phyloP scores from a whole-genome alignment of 2,888 invertebrate genomes.

The Panopea generosa region DNA sequence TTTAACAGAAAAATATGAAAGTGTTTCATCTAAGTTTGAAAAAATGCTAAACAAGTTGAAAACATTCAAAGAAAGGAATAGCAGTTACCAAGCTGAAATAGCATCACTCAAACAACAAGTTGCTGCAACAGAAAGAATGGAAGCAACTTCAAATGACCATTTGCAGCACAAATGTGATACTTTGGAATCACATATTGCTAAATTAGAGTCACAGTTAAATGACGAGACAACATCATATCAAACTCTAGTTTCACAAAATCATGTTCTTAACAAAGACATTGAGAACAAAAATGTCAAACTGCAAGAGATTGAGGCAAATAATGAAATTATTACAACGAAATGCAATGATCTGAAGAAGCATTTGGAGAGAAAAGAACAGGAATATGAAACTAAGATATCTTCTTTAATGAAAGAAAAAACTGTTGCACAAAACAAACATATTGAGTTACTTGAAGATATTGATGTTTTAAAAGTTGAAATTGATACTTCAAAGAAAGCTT shows the following conservation, averaged over 20 bases:
- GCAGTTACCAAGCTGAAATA: constrained; percentile 64
- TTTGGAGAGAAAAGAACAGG: constrained; percentile 47
- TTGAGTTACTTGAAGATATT: constrained; percentile 51
- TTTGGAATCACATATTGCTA: constrained; percentile 21
- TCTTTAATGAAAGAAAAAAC: constrained; percentile 16
- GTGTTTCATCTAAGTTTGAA: constrained; percentile 49
- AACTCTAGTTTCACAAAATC: background rate
- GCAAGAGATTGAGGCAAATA: constrained; percentile 56
- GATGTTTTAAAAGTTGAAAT: constrained; percentile 27
- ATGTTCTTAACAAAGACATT: background rate
- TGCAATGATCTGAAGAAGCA: constrained; percentile 35
- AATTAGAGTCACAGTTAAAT: background rate
- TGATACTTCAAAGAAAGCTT: background rate
- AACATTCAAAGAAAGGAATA: constrained; percentile 89
- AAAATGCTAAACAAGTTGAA: constrained; percentile 92
- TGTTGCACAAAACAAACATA: constrained; percentile 43
- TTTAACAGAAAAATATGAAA: constrained; percentile 23
- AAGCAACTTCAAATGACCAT: constrained; percentile 31
- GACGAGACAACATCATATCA: background rate
- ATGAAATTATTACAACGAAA: constrained; percentile 37
- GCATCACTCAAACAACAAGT: constrained; percentile 45
- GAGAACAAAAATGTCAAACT: background rate
- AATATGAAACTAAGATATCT: constrained; percentile 1
- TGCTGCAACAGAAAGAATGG: constrained; percentile 35
- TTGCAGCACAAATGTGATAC: constrained; percentile 42